A percentile compares a stretch with the other conserved stretches of the same genome.
phyloP scores from a whole-genome alignment of 2,888 invertebrate genomes.

The Anthoptus insignis region DNA sequence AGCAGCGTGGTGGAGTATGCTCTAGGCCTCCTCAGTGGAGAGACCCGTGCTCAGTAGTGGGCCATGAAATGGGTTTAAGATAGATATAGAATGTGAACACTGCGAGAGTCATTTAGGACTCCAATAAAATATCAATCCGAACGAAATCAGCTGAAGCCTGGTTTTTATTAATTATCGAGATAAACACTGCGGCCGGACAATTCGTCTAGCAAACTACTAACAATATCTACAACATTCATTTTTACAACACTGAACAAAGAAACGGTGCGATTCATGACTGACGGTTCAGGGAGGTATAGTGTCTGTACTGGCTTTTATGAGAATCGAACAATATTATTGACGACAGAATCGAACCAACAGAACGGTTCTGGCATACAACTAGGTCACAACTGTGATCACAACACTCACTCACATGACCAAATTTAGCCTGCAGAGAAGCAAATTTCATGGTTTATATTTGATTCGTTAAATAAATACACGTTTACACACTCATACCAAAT shows the following conservation, averaged over 20 bases:
- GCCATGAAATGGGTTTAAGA: too few species aligned
- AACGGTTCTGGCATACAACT: not conserved
- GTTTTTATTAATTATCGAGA: constrained; percentile 61
- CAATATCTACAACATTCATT: constrained; percentile 21
- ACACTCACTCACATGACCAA: too few species aligned
- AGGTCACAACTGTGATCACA: not conserved
- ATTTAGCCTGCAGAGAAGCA: not conserved
- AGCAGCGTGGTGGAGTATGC: too few species aligned
- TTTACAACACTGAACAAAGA: constrained; percentile 33
- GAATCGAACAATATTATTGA: constrained; percentile 25
- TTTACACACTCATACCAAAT: too few species aligned
- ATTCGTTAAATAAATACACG: not conserved
- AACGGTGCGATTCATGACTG: constrained; percentile 28
- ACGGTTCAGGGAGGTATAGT: constrained; percentile 19
- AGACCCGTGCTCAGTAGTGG: too few species aligned
- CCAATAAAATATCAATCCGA: constrained; percentile 32
- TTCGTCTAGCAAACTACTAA: constrained; percentile 35
- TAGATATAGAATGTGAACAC: too few species aligned
- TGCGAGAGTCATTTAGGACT: constrained; percentile 26
- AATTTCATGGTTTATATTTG: not conserved
- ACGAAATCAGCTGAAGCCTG: constrained; percentile 32
- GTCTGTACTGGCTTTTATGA: constrained; percentile 18
- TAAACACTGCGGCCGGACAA: constrained; percentile 19
- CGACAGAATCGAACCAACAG: not conserved
- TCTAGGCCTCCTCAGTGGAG: too few species aligned